These are phyloP conservation scores for Tillus elongatus DNA, from an alignment of 2,888 invertebrate species.

Conservation along the genomic window DNA sequence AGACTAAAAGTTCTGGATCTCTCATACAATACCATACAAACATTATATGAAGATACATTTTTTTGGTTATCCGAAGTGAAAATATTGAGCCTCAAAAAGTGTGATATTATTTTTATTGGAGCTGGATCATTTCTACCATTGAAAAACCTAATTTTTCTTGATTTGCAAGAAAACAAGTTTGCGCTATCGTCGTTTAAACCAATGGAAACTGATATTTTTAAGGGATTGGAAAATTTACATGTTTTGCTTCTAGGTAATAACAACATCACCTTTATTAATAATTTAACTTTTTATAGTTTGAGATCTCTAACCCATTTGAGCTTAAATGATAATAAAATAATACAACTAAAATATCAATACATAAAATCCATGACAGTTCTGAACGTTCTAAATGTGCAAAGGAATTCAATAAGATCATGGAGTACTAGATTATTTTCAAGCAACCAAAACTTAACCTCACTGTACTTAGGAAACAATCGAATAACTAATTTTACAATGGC, in stretches of 20 bases:
- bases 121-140: slow-evolving; percentile 43
- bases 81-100: slow-evolving; percentile 47
- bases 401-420: slow-evolving; percentile 48
- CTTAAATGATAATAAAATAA: slow-evolving; percentile 45
- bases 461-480: slow-evolving; percentile 48
- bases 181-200: slow-evolving; percentile 26
- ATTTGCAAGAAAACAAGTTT: slow-evolving; percentile 49
- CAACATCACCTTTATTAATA: slow-evolving; percentile 40
- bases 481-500: slow-evolving; percentile 46
- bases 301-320: slow-evolving; percentile 45
- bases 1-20: slow-evolving; percentile 46
- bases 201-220: slow-evolving; percentile 41
- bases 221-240: slow-evolving; percentile 45
- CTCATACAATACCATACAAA: slow-evolving; percentile 47
- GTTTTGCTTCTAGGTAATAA: slow-evolving; percentile 46
- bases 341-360: slow-evolving; percentile 40
- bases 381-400: slow-evolving; percentile 44
- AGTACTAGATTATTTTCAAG: slow-evolving; percentile 44
- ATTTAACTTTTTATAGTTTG: slow-evolving; percentile 46
- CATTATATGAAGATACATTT: slow-evolving; percentile 46
- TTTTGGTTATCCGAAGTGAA: slow-evolving; percentile 44
- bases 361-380: slow-evolving; percentile 43
- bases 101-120: slow-evolving; percentile 45
- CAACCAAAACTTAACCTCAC: slow-evolving; percentile 39
- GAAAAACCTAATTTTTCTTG: slow-evolving; percentile 43